Base-by-base conservation (phyloP, 2,888 invertebrate genomes). In the Lycia hirtaria region DNA sequence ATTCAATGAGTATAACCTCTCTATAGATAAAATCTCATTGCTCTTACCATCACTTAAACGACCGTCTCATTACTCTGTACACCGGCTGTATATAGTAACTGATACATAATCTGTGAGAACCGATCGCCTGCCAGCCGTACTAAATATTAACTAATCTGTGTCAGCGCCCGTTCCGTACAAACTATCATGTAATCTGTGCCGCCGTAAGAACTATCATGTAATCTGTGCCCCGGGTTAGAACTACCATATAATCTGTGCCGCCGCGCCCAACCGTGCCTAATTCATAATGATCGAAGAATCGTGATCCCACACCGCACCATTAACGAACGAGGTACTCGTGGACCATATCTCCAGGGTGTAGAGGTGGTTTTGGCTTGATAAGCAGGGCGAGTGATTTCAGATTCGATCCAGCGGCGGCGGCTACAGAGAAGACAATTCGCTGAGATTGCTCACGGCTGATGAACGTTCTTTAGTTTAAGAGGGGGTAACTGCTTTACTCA, bases 241-340 rank as follows among this genome's bases (percentile, higher is more conserved):
- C n/a, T n/a, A n/a, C n/a, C n/a, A n/a, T 15, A n/a, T 32, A n/a
- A 10, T 6, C 9, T 26, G 45, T 52, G 62, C 65, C 65, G 65
- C 58, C 52, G 68, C 65, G 60, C 28, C 60, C 62, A 57, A 79
- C 72, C 82, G 81, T 74, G 67, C 73, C 82, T 82, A 84, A 85
- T 85, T 82, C 81, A 77, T 85, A 84, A 85, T 85, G 83, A 83
- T 81, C 81, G 74, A 71, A 48, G 48, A 48, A 38, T 58, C 57
- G 60, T 56, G 49, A 54, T 58, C 58, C 53, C 24, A 56, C 62
- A 55, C 49, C 20, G 45, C 41, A 17, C 56, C 47, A 61, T 55
- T 62, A 48, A 32, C 53, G 20, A 62, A 32, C 15, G 15, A 35
- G 54, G 45, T 61, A 41, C 28, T 9, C 6, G 14, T 43, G 4